Evolutionary conservation across 2,888 invertebrate genomes (phyloP).

Genomic region (Temnothorax ravouxi): DNA sequence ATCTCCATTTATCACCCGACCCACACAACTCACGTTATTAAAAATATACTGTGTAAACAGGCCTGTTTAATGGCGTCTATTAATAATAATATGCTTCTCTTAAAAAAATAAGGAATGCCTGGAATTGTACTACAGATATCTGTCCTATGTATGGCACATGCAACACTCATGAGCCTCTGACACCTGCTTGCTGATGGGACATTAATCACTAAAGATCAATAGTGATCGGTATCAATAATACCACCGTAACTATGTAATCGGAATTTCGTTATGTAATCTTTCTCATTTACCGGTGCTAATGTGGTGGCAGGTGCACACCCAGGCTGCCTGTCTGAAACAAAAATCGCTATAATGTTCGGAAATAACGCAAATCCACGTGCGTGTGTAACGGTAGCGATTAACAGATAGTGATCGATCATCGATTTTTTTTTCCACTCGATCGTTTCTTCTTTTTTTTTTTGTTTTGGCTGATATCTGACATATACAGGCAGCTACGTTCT

Average conservation of each 20-base stretch:
- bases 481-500: constrained; percentile 40
- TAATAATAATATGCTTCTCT: constrained; percentile 80
- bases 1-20: constrained; percentile 18
- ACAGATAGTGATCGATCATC: constrained; percentile 43
- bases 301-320: constrained; percentile 86
- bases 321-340: constrained; percentile 79
- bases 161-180: constrained; percentile 84
- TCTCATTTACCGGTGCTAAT: constrained; percentile 80
- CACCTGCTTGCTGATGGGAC: constrained; percentile 85
- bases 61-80: constrained; percentile 72
- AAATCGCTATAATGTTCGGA: constrained; percentile 70
- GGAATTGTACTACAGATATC: constrained; percentile 80
- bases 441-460: constrained; percentile 7
- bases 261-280: constrained; percentile 64
- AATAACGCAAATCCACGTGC: constrained; percentile 67
- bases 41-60: constrained; percentile 56
- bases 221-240: constrained; percentile 68
- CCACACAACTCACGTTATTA: constrained; percentile 34
- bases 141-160: constrained; percentile 81
- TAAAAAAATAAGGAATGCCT: constrained; percentile 80
- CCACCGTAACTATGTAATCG: constrained; percentile 72
- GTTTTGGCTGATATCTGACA: constrained; percentile 25
- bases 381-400: constrained; percentile 50
- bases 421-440: not conserved
- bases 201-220: constrained; percentile 80